Conservation (phyloP, 2,113 vertebrate genomes). For the Myrmecophaga tridactyla region DNA sequence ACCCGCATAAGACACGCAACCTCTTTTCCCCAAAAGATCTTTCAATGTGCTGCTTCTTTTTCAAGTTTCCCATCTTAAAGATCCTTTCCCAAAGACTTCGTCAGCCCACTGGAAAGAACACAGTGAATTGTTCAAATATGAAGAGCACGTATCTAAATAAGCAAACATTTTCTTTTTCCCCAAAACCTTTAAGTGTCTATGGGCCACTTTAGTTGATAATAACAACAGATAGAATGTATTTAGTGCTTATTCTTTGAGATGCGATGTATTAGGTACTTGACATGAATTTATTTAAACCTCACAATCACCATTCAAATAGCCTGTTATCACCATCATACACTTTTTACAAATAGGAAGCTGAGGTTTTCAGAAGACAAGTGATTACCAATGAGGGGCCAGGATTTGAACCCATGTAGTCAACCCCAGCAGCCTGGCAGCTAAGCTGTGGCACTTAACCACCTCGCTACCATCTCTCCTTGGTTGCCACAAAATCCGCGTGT, state of each 20-base stretch:
- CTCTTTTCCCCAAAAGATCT: background rate
- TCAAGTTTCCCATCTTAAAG: background rate
- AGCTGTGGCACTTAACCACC: background rate
- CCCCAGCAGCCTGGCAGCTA: background rate
- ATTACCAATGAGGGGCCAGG: background rate
- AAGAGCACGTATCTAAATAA: background rate
- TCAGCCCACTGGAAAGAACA: background rate
- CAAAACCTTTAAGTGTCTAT: background rate
- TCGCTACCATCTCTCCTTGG: background rate
- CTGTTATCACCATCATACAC: background rate
- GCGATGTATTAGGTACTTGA: background rate
- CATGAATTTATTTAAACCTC: background rate
- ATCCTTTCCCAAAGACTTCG: background rate
- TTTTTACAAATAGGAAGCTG: background rate
- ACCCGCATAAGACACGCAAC: background rate
- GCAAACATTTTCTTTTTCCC: background rate
- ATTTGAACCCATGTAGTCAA: background rate
- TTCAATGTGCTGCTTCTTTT: conserved; percentile 5
- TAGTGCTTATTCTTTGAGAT: background rate
- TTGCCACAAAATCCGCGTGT: background rate
- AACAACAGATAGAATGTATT: conserved; percentile 14
- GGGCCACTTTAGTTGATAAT: conserved; percentile 5
- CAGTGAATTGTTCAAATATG: background rate
- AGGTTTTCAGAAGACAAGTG: background rate
- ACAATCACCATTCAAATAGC: background rate